Conservation (phyloP, 2,888 invertebrate genomes). For the Lycia hirtaria region DNA sequence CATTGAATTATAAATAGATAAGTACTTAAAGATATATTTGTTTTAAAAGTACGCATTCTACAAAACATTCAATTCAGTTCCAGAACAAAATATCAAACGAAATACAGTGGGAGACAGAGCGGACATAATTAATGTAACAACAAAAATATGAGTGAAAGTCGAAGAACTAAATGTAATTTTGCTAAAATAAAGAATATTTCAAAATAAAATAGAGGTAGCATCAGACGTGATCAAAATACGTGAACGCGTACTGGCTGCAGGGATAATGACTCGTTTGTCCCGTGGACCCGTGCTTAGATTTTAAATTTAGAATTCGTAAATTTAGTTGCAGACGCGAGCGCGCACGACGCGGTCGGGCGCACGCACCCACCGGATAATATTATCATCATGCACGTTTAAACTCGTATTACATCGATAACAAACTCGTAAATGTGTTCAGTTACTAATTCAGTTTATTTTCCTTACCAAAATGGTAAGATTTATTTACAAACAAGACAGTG, state of each 20-base stretch:
- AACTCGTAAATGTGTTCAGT: not conserved
- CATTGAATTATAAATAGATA: no score
- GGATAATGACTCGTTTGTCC: not conserved
- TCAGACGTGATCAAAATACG: no score
- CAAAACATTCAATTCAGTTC: no score
- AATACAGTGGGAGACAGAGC: no score
- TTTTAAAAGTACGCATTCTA: no score
- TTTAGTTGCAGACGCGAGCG: conserved; percentile 41
- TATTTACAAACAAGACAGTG: not conserved
- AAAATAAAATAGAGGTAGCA: no score
- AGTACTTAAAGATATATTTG: no score
- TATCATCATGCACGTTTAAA: conserved; percentile 5
- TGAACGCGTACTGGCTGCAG: conserved; percentile 5
- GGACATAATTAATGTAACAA: no score
- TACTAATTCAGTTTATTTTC: not conserved
- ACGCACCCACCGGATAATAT: not conserved
- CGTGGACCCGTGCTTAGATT: conserved; percentile 16
- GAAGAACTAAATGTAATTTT: no score
- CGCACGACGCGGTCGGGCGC: conserved; percentile 20
- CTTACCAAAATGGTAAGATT: conserved; percentile 4
- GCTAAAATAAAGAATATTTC: no score
- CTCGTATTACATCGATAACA: conserved; percentile 19
- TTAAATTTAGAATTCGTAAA: conserved; percentile 36
- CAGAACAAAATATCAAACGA: no score
- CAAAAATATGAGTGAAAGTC: no score